These are phyloP conservation scores for Eleutherodactylus coqui DNA, from an alignment of 2,797 vertebrate genomes.

Conservation along the genomic window DNA sequence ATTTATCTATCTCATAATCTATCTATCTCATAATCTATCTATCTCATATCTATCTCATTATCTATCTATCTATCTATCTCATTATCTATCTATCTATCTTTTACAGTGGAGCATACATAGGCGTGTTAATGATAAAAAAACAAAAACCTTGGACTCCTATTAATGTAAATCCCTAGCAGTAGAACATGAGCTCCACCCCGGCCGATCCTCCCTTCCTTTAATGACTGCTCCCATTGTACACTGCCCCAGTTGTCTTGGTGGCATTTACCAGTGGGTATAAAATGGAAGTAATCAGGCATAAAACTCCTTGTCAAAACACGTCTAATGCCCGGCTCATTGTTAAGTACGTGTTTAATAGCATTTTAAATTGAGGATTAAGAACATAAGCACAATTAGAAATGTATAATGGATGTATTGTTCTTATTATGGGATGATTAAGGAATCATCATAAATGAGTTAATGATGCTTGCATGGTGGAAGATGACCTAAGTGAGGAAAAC, in stretches of 20 bases:
- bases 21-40: no score
- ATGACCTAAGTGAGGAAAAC: conserved; percentile 31
- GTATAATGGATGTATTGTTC: conserved; percentile 45
- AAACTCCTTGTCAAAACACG: conserved; percentile 55
- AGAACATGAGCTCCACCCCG: neutral
- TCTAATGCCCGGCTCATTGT: conserved; percentile 19
- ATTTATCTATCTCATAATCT: no score
- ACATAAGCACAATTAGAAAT: conserved; percentile 41
- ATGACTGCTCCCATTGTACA: neutral
- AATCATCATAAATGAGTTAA: conserved; percentile 47
- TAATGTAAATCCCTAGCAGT: neutral
- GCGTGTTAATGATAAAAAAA: neutral
- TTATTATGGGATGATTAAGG: conserved; percentile 46
- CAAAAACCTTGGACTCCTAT: neutral
- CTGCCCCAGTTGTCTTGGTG: neutral
- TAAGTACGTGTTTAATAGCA: conserved; percentile 47
- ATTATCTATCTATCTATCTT: no score
- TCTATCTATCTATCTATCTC: no score
- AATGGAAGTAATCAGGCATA: conserved; percentile 50
- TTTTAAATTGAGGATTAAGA: conserved; percentile 44
- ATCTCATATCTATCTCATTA: no score
- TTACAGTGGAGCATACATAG: no score
- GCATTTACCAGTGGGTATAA: conserved; percentile 35
- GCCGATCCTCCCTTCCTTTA: neutral
- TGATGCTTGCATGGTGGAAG: conserved; percentile 46